Base-by-base conservation (phyloP, 2,113 vertebrate genomes). In the Platichthys stellatus region DNA sequence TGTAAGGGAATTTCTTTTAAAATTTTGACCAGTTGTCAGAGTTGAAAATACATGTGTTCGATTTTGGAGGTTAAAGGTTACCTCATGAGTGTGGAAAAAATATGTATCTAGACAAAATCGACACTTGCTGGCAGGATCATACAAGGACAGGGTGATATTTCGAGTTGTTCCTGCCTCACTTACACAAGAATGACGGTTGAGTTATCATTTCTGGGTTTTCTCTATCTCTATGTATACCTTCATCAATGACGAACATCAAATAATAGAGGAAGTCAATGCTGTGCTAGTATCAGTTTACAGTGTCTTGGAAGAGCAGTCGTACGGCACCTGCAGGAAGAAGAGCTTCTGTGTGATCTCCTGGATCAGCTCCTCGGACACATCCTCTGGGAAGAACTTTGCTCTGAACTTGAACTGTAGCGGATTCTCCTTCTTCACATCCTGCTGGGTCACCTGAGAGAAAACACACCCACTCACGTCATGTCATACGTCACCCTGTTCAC, bases 261-360 rank as follows among this genome's bases (percentile, higher is more conserved):
- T 7, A 31, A 31, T 31, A 31, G 31, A 31, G 31, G 5, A 31
- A 31, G 31, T 31, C 31, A 31, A 31, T 11, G 45, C 18, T 53
- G 20, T n/a, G 20, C 9, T 5, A 2, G 51, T 53, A 17, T 20
- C 7, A 6, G 51, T 54, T n/a, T 7, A 54, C 2, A 54, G 7
- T 54, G 1, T 54, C 15, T 51, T 51, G 47, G 18, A 12, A 1
- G 51, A 53, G 7, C 17, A 35, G 58, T n/a, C 13, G 35, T 21
- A 6, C 40, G 7, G 95, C 76, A 99, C 97, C 97, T 99, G 98
- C 80, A 99, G 92, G 93, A 99, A 99, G 95, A 99, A 99, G 81
- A 99, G 96, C 85, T 96, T 96, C 90, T 98, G 98, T 17, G 98
- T 99, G 92, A 99, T 98, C 93, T 99, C 98, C 94, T 99, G 98